These are phyloP conservation scores for Phlogophora meticulosa DNA, from an alignment of 2,888 invertebrate genomes.

Conservation along the genomic window DNA sequence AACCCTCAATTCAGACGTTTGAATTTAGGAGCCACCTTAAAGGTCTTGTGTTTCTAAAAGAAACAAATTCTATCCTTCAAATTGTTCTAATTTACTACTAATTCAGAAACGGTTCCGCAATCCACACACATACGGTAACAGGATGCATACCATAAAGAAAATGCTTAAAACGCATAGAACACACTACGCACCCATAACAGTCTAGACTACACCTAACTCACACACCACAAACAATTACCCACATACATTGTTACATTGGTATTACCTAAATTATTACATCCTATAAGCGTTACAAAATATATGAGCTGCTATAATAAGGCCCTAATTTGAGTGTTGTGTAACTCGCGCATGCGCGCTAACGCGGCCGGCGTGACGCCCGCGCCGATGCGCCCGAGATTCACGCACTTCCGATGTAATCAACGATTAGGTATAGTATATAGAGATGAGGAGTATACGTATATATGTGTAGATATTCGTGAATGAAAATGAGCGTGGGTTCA, in stretches of 20 bases:
- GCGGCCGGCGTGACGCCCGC: conserved; percentile 53
- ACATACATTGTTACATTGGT: conserved; percentile 44
- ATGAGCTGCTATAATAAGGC: conserved; percentile 51
- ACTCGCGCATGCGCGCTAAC: conserved; percentile 51
- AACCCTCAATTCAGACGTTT: too few relatives aligned
- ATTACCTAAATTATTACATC: conserved; percentile 55
- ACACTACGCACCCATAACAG: conserved; percentile 1
- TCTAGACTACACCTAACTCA: conserved; percentile 38
- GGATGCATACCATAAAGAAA: too few relatives aligned
- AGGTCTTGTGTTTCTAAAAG: too few relatives aligned
- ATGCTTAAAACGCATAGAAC: neutral
- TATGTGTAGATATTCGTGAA: conserved; percentile 3
- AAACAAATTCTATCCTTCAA: too few relatives aligned
- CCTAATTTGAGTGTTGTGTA: conserved; percentile 63
- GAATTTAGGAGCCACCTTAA: too few relatives aligned
- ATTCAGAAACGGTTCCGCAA: too few relatives aligned
- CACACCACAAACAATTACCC: conserved; percentile 19
- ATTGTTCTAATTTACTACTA: too few relatives aligned
- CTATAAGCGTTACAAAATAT: conserved; percentile 62
- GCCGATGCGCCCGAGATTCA: conserved; percentile 54
- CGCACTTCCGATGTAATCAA: conserved; percentile 68
- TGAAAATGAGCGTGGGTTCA: neutral
- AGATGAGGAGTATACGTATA: conserved; percentile 18
- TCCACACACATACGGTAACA: too few relatives aligned
- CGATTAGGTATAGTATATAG: conserved; percentile 47